Percentiles rank a stretch among this genome's conserved stretches.
Conservation (phyloP, 2,113 vertebrate species). For the Bos taurus region ARS-UCD2.0 NC_037344.1:7556001-7556500, state of each 20-base stretch:
- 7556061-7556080: constrained; percentile 72
- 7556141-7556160: constrained; percentile 78
- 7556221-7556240: constrained; percentile 73
- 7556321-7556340: constrained; percentile 53
- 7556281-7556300: constrained; percentile 50
- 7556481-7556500: not conserved
- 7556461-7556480: constrained; percentile 33
- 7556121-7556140: constrained; percentile 73
- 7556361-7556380: constrained; percentile 51
- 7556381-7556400: constrained; percentile 61
- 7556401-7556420: not conserved
- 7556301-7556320: constrained; percentile 56
- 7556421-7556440: constrained; percentile 28
- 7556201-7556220: constrained; percentile 76
- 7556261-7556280: constrained; percentile 73
- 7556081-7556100: constrained; percentile 38
- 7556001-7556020: constrained; percentile 66
- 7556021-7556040: constrained; percentile 74
- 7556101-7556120: constrained; percentile 72
- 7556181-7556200: constrained; percentile 81
- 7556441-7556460: constrained; percentile 64
- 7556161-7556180: constrained; percentile 76
- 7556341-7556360: constrained; percentile 34
- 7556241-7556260: constrained; percentile 78
- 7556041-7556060: constrained; percentile 70